Base-by-base conservation (phyloP, 2,113 vertebrate genomes). In the Tyrannus savana region DNA sequence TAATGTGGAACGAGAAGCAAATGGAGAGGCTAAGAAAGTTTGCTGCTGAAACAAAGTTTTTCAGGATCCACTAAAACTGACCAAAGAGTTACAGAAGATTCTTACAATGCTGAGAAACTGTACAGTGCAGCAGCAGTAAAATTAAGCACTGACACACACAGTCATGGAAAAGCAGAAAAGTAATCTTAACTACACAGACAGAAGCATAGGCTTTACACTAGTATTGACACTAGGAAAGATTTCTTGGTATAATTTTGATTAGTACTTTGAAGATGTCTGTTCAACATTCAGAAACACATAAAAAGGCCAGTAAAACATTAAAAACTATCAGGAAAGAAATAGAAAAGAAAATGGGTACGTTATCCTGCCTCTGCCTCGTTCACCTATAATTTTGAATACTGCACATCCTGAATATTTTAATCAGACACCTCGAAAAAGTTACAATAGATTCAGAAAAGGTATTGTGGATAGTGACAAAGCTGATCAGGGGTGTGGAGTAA, bases 301-400 rank as follows among this genome's bases (percentile, higher is more conserved):
- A 86, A 86, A 87, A 60, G 37, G 8, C 24, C 58, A 82, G n/a
- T 37, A 68, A 94, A 89, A 87, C 44, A 76, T 68, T 85, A 91
- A 44, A 93, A 90, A 93, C 41, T 72, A 60, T 53, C 66, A 60
- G 66, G 74, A 87, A 76, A 79, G 69, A 79, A 91, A 87, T 27
- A 96, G 37, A 90, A 77, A 87, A 87, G 58, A 76, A 93, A 91
- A 91, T 37, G 19, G 62, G 44, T 82, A 44, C 33, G 46, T 91
- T 89, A 56, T 76, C 87, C 72, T 85, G 37, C 62, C 2, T 1
- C 69, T 81, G 68, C 19, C 66, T 84, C 31, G 28, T 63, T 87
- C 7, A 2, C 25, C 58, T 66, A 21, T 73, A 53, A 90, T 66
- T 92, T 83, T 3, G 2, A 86, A 80, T 77, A 39, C 25, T 35